phyloP scores from a whole-genome alignment of 2,113 vertebrate genomes.

The Procapra przewalskii region DNA sequence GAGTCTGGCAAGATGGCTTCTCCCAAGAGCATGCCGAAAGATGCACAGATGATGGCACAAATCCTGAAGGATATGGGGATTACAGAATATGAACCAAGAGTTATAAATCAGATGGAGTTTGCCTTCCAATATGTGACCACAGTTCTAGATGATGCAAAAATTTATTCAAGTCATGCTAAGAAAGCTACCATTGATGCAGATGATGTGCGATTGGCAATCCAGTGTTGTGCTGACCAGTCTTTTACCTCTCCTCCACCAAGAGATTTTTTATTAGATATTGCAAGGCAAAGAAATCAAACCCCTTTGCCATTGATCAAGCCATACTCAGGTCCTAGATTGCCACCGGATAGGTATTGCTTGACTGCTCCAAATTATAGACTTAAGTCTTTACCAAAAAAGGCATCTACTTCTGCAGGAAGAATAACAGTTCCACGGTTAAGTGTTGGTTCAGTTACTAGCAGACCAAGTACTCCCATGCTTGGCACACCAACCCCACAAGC shows the following conservation, averaged over 20 bases:
- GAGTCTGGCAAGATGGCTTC: slow-evolving; percentile 88
- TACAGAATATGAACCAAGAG: slow-evolving; percentile 95
- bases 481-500: slow-evolving; percentile 78
- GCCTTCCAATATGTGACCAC: slow-evolving; percentile 95
- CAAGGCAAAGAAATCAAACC: slow-evolving; percentile 94
- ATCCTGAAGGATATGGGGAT: slow-evolving; percentile 99
- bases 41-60: slow-evolving; percentile 97
- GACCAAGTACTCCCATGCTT: slow-evolving; percentile 81
- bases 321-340: slow-evolving; percentile 92
- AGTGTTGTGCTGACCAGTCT: slow-evolving; percentile 95
- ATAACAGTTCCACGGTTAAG: slow-evolving; percentile 82
- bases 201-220: slow-evolving; percentile 93
- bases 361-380: slow-evolving; percentile 95
- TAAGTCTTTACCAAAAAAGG: slow-evolving; percentile 96
- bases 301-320: slow-evolving; percentile 94
- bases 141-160: slow-evolving; percentile 96
- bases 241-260: slow-evolving; percentile 94
- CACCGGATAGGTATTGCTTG: slow-evolving; percentile 94
- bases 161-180: slow-evolving; percentile 96
- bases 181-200: slow-evolving; percentile 93
- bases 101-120: slow-evolving; percentile 99
- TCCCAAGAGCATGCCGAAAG: slow-evolving; percentile 91
- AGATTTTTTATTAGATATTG: slow-evolving; percentile 94
- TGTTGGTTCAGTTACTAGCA: slow-evolving; percentile 80
- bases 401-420: slow-evolving; percentile 80